phyloP scores from a whole-genome alignment of 2,113 vertebrate genomes.

The Pelobates fuscus region DNA sequence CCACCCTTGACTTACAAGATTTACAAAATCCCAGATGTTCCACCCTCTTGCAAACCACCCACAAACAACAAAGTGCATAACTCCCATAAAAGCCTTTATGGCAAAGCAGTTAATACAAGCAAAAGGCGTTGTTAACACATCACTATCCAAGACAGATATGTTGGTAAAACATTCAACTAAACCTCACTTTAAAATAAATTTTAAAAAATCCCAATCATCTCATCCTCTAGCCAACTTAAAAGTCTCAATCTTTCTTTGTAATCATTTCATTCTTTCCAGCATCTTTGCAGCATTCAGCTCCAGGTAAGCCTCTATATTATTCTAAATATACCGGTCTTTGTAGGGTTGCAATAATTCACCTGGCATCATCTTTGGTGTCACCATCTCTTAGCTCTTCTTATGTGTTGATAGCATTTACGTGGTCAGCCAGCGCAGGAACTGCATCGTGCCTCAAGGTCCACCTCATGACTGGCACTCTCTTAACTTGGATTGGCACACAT shows the following conservation, averaged over 20 bases:
- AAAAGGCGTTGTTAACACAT: too few relatives aligned
- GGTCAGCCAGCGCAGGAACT: not conserved
- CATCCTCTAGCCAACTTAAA: not conserved
- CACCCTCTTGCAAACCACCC: too few relatives aligned
- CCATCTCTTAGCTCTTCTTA: not conserved
- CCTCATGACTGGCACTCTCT: not conserved
- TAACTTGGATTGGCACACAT: not conserved
- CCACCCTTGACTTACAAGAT: too few relatives aligned
- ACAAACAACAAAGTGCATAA: too few relatives aligned
- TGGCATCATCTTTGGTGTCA: not conserved
- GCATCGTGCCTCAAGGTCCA: not conserved
- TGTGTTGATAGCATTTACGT: not conserved
- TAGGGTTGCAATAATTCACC: conserved; percentile 2
- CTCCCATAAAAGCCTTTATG: too few relatives aligned
- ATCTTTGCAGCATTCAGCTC: not conserved
- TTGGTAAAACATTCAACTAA: not conserved
- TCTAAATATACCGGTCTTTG: not conserved
- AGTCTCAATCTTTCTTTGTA: not conserved
- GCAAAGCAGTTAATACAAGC: too few relatives aligned
- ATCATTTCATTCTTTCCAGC: not conserved
- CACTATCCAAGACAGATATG: too few relatives aligned
- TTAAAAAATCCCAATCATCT: not conserved
- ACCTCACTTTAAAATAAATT: not conserved
- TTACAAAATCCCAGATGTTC: too few relatives aligned
- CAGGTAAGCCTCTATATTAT: not conserved